Evolutionary conservation across 2,888 invertebrate species (phyloP), one percentile per base, ranked within the genome.

Genomic region (Stratiomys singularior): DNA sequence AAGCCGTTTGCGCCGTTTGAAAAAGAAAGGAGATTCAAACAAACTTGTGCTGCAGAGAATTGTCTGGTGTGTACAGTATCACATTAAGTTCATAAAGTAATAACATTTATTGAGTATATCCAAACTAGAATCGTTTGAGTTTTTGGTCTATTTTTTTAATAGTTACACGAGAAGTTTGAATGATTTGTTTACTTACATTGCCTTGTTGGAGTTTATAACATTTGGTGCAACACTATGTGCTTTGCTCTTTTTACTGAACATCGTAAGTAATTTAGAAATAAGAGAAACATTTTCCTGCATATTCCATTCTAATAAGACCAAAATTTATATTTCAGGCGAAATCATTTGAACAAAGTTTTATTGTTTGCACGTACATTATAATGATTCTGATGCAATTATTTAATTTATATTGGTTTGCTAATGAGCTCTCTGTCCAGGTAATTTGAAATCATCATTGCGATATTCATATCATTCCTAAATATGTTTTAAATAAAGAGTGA

Each of bases 351-450:
- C 77, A 79, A 64, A 52, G 67, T 1, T 28, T 77, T 7, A 64
- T 78, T 44, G 77, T 79, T 13, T 67, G 21, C 15, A 56, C 76
- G 3, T 79, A 79, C 37, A 78, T 79, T 44, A 23, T 69, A 18
- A 69, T 80, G 77, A 76, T 77, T 30, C 9, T 80, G 13, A 52
- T 64, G 56, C 78, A 80, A 72, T 44, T 86, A 0, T 86, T 82
- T 79, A 84, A 84, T n/a, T 85, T 84, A 52, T 86, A 86, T 78
- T 86, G 85, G 83, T 82, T 83, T 44, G 85, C 86, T 76, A 85
- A 86, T 81, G 85, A 86, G 76, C 79, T 86, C 77, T 78, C 83
- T 5, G 80, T 83, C 74, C 84, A 84, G 84, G 86, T 85, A 78
- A 37, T 5, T 37, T 5, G 9, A 5, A 37, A 5, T 9, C 3